Base-by-base conservation (phyloP, 2,113 vertebrate genomes). In the Vireo altiloquus region DNA sequence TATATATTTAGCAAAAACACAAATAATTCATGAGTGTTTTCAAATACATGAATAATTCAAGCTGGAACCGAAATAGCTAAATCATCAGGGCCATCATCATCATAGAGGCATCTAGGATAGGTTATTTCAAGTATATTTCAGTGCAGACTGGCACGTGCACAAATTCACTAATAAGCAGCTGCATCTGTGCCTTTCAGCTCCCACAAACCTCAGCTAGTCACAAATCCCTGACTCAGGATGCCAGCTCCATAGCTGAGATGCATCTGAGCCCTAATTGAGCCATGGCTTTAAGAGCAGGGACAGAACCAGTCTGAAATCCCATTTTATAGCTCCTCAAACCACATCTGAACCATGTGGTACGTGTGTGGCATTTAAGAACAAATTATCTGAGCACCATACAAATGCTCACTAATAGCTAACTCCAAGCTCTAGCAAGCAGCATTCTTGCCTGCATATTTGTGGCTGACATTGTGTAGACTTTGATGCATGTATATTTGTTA, bases 21-120 rank as follows among this genome's bases (percentile, higher is more conserved):
- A 94, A 97, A 97, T 97, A 97, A 96, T 96, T 95, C 89, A 97
- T 94, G 92, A 97, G 83, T 96, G 95, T 97, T 97, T 97, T 96
- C 95, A 90, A 90, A 96, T 75, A 68, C 88, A 96, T 96, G 90
- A 96, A 96, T 97, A 95, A 96, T 96, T 97, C 88, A 97, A 57
- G 76, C 69, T 92, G 87, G 90, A 97, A 93, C 94, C 2, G 13
- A 97, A 97, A 97, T 95, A 96, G 93, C 95, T 94, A 96, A 97
- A 97, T 96, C 94, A 96, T 96, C 95, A 78, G 91, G 89, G 95
- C 94, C 93, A 92, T 96, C 93, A 94, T 92, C 91, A 65, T 94
- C 77, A 52, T 15, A 78, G 69, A 96, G 80, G 77, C 86, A 95
- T 95, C 81, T 13, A 90, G 65, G 90, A 75, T 93, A 97, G 95